phyloP scores from a whole-genome alignment of 2,888 invertebrate species.

The Mimas tiliae region DNA sequence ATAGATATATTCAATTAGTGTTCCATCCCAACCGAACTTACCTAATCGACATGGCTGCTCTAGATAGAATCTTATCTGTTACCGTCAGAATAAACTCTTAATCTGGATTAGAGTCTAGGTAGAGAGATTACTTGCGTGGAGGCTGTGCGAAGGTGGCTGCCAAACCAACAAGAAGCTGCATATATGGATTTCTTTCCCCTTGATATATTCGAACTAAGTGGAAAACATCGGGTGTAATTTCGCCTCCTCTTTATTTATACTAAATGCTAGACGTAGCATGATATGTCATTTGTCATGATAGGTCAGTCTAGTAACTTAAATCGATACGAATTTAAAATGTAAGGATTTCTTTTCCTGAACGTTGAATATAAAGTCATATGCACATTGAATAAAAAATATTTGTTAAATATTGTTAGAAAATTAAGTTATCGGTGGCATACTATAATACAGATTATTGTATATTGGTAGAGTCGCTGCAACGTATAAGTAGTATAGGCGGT shows the following conservation, averaged over 20 bases:
- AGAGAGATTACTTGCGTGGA: neutral
- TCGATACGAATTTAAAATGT: neutral
- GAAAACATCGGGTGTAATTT: neutral
- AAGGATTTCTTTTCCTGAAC: neutral
- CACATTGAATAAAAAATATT: neutral
- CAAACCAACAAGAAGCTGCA: neutral
- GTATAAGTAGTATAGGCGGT: no score
- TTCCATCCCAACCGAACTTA: neutral
- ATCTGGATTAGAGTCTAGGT: neutral
- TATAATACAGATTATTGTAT: neutral
- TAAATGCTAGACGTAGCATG: neutral
- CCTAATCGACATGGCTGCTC: neutral
- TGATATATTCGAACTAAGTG: neutral
- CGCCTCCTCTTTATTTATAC: neutral
- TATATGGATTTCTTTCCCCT: neutral
- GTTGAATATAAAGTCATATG: neutral
- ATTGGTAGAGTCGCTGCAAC: slow-evolving; percentile 2
- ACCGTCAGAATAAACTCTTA: neutral
- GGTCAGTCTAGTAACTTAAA: neutral
- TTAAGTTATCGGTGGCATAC: neutral
- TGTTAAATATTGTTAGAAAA: neutral
- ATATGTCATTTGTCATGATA: neutral
- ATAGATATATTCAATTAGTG: no score
- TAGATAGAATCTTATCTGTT: neutral
- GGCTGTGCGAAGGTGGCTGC: no score